phyloP scores from a whole-genome alignment of 2,888 invertebrate genomes.

The Macrophya annulata region DNA sequence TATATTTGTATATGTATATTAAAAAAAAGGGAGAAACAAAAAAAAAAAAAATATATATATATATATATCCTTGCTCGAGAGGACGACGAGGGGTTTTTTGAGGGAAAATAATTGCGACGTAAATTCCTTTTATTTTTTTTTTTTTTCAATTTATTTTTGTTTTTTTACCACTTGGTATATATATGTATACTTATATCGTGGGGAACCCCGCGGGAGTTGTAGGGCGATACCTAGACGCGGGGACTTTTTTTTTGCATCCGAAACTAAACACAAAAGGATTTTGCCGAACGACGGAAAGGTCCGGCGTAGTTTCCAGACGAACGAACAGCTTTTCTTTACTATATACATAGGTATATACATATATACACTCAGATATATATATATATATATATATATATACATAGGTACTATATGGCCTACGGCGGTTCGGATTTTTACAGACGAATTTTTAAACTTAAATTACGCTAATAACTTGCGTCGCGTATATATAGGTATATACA shows the following conservation, averaged over 20 bases:
- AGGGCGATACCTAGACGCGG: background rate
- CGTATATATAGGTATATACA: background rate
- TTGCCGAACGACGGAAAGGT: background rate
- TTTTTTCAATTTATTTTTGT: no score
- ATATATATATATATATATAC: background rate
- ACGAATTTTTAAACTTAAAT: constrained; percentile 9
- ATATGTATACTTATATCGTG: no score
- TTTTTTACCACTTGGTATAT: no score
- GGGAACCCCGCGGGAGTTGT: background rate
- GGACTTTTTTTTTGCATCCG: background rate
- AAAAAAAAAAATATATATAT: no score
- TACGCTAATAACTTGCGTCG: background rate
- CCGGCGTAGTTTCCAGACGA: background rate
- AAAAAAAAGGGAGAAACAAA: background rate
- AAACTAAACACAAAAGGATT: background rate
- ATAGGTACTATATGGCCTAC: background rate
- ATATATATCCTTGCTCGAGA: background rate
- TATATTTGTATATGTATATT: no score
- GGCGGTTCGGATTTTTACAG: background rate
- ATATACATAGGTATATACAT: background rate
- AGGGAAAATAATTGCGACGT: background rate
- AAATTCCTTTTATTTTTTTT: background rate
- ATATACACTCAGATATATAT: background rate
- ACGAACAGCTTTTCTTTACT: background rate
- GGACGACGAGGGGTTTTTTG: background rate